phyloP scores from a whole-genome alignment of 2,888 invertebrate species.

The Dolichopus griseipennis region DNA sequence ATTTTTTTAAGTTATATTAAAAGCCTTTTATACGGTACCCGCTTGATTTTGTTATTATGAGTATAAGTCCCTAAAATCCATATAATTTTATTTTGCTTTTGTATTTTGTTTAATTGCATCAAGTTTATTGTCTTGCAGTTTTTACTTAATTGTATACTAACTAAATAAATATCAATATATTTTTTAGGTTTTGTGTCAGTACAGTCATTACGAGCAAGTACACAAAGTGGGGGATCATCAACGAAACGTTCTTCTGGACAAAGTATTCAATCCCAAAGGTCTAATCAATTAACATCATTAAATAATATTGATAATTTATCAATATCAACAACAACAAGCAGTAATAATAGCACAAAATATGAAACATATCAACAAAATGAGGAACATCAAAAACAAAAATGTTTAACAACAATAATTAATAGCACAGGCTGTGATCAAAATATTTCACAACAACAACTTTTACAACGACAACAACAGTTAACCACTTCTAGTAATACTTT shows the following conservation, averaged over 20 bases:
- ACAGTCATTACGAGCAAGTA: constrained; percentile 54
- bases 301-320: constrained; percentile 12
- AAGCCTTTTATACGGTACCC: too few species aligned
- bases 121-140: too few species aligned
- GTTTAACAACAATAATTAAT: background rate
- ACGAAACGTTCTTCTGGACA: constrained; percentile 54
- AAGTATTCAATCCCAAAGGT: constrained; percentile 39
- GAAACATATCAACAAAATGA: constrained; percentile 1
- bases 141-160: background rate
- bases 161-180: background rate
- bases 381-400: background rate
- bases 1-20: too few species aligned
- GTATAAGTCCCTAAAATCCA: too few species aligned
- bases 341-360: background rate
- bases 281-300: constrained; percentile 4
- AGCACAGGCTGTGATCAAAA: background rate
- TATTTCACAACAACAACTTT: background rate
- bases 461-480: background rate
- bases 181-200: constrained; percentile 53
- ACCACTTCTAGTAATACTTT: background rate
- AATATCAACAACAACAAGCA: background rate
- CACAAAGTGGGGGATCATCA: constrained; percentile 47
- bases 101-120: too few species aligned
- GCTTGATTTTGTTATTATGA: too few species aligned
- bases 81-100: too few species aligned